Conservation (phyloP, 2,888 invertebrate genomes). For the Priocnemis perturbator region DNA sequence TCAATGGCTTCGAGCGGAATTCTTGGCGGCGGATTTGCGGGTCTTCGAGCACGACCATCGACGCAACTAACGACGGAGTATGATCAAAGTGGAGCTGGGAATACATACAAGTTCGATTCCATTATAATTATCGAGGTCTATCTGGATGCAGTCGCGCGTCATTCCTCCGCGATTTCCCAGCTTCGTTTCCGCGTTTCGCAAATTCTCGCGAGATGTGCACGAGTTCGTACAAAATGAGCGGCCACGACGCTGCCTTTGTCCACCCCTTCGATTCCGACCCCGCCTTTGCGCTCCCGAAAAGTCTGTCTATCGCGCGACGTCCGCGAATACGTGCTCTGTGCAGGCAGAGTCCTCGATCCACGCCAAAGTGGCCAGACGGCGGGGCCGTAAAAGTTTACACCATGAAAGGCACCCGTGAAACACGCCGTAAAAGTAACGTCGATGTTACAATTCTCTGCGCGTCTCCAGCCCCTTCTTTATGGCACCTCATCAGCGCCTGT, state of each 20-base stretch:
- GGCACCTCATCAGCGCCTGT: conserved; percentile 29
- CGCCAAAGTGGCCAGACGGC: conserved; percentile 2
- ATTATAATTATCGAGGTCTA: conserved; percentile 23
- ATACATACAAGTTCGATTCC: conserved; percentile 43
- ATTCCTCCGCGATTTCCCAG: too few relatives aligned
- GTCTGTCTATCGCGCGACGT: too few relatives aligned
- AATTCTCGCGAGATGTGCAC: too few relatives aligned
- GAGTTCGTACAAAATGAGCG: too few relatives aligned
- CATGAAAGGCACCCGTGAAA: conserved; percentile 16
- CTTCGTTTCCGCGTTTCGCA: too few relatives aligned
- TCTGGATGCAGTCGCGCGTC: too few relatives aligned
- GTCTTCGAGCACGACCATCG: conserved; percentile 30
- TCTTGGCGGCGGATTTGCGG: conserved; percentile 32
- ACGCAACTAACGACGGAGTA: conserved; percentile 18
- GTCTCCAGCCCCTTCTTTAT: conserved; percentile 35
- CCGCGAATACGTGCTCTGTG: too few relatives aligned
- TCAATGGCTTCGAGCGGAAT: conserved; percentile 15
- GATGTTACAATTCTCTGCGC: conserved; percentile 29
- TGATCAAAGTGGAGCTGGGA: conserved; percentile 13
- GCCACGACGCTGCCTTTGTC: too few relatives aligned
- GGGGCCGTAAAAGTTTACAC: conserved; percentile 34
- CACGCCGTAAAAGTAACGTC: conserved; percentile 33
- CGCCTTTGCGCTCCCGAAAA: too few relatives aligned
- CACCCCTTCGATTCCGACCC: too few relatives aligned
- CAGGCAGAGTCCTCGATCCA: too few relatives aligned